Evolutionary conservation across 2,888 invertebrate genomes (phyloP), one percentile per base, ranked within the genome.

Genomic region (Drosophila mettleri): DNA sequence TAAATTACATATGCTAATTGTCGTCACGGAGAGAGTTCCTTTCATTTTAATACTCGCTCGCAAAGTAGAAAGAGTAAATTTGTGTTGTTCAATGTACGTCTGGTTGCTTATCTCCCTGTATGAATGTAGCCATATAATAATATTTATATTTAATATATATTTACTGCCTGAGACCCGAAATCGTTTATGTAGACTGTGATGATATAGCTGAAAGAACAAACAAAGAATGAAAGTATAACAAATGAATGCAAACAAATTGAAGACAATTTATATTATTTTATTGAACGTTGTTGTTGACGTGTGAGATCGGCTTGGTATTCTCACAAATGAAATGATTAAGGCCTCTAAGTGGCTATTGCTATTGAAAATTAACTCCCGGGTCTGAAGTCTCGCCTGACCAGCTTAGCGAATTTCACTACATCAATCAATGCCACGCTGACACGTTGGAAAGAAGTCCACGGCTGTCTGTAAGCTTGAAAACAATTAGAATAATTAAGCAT

Each of bases 401-500:
- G 27, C 33, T 31, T 31, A 68, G 41, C 41, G 38, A 61, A 57
- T 77, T 70, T 64, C 45, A 63, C 68, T 84, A 67, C 69, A 80
- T 77, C 73, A 80, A 80, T 85, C 79, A 79, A 67, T 85, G 85
- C 74, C 79, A 84, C 85, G 78, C 43, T 29, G 54, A 41, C 59
- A 33, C 36, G 45, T 16, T 14, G 24, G 48, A 36, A 16, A 36
- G 45, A 69, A 61, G 43, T 22, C 53, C 36, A 46, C 58, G 48
- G 38, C 22, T 18, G 41, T 52, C 49, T 53, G 52, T 39, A 38
- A 74, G 62, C 69, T 64, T 72, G 62, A 66, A 72, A 74, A 60
- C 78, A 85, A 80, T 80, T 85, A 81, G 79, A 80, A 85, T 85
- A 85, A 80, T 85, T 81, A 85, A 81, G 58, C 63, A 52, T 54